Evolutionary conservation across 1,140 invertebrate species (phyloP).

Genomic region (Gryon sp.): DNA sequence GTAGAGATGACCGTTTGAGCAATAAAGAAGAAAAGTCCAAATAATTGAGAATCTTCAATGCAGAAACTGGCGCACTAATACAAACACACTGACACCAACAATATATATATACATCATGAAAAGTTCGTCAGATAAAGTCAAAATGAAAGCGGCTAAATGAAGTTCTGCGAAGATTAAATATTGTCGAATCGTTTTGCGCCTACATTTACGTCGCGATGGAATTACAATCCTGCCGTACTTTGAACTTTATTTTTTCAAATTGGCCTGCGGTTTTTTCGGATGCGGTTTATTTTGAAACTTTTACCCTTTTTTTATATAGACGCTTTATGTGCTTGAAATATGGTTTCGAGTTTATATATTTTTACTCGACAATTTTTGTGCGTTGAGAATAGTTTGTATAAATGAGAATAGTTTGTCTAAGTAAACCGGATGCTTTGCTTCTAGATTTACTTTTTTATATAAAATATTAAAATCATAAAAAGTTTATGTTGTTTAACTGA

Average conservation of each 20-base stretch:
- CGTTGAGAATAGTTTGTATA: too few relatives aligned
- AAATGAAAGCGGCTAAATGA: constrained; percentile 32
- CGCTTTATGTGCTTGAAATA: too few relatives aligned
- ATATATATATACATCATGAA: constrained; percentile 14
- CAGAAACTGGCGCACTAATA: constrained; percentile 12
- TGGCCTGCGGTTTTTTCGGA: not conserved
- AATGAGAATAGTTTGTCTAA: too few relatives aligned
- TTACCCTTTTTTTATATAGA: too few relatives aligned
- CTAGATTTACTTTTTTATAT: too few relatives aligned
- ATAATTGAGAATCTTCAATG: constrained; percentile 40
- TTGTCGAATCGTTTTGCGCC: constrained; percentile 9
- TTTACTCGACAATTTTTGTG: too few relatives aligned
- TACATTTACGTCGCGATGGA: not conserved
- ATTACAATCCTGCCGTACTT: not conserved
- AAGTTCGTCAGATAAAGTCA: constrained; percentile 27
- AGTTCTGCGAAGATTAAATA: constrained; percentile 32
- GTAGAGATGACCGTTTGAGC: constrained; percentile 43
- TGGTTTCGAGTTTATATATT: too few relatives aligned
- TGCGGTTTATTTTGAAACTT: too few relatives aligned
- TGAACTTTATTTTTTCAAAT: not conserved
- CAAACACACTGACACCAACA: constrained; percentile 9
- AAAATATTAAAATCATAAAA: too few relatives aligned
- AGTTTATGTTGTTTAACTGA: too few relatives aligned
- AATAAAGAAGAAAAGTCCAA: constrained; percentile 40
- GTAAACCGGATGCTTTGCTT: too few relatives aligned